Evolutionary conservation across 2,888 invertebrate genomes (phyloP), one percentile per base, ranked within the genome.

Genomic region (Trissoscelio sp.): DNA sequence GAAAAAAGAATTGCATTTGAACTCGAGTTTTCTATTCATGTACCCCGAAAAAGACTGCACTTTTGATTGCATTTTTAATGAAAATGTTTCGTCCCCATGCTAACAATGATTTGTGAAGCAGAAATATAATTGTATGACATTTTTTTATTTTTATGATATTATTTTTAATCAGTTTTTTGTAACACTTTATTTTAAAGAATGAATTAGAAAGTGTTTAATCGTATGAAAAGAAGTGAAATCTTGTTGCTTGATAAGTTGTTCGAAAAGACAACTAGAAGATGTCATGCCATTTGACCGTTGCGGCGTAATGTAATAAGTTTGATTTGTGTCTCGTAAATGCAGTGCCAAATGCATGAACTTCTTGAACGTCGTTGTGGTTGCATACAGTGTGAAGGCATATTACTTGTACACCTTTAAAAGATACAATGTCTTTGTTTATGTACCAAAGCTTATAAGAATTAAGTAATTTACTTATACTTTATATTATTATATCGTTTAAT

Each of bases 381-480:
- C 78, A 66, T 81, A 66, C 78, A 67, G 80, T 80, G 82, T 69
- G 78, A 80, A 75, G 72, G 60, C 67, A 74, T 75, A 74, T 58
- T 80, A 77, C 58, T 80, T 79, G 75, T 77, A 79, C 75, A 82
- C 70, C 73, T 79, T 82, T 42, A 42, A 69, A 74, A 84, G 85
- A 82, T 84, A 83, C 84, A 82, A 89, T 87, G 88, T 88, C 88
- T 89, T 90, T 89, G 88, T 90, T 91, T 90, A 89, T 89, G 89
- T 90, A 91, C 91, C 91, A 91, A 91, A 91, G 91, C 91, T 91
- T 90, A 89, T 88, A 88, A 88, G 87, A 86, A 88, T 89, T 89
- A 89, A 89, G 89, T 91, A 89, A 89, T 88, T 90, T 89, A 89
- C 81, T 86, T 88, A 90, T 90, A 88, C 87, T 91, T 91, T 91